A percentile compares a stretch with the other conserved stretches of the same genome.
Conservation (phyloP, 2,888 invertebrate genomes). For the Protodeltote pygarga region DNA sequence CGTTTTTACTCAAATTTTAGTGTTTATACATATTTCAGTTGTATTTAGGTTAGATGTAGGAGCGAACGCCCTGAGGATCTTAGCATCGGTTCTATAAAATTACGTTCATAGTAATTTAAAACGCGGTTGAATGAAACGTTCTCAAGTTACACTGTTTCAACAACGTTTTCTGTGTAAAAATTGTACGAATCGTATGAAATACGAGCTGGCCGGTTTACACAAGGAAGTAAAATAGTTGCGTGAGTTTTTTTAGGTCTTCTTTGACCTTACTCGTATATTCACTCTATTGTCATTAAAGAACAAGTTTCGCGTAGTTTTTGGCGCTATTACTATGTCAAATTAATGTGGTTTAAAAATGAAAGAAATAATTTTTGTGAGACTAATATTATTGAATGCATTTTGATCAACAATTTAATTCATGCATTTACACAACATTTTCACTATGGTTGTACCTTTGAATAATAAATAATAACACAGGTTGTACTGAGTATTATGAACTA, state of each 20-base stretch:
- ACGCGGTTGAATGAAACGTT: conserved; percentile 3
- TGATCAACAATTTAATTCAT: not conserved
- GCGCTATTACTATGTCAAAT: conserved; percentile 1
- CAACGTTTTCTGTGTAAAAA: conserved; percentile 2
- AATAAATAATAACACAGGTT: too few species aligned
- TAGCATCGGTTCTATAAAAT: conserved; percentile 25
- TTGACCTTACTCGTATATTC: conserved; percentile 29
- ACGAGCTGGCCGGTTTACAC: conserved; percentile 6
- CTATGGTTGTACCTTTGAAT: too few species aligned
- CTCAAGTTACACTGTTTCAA: conserved; percentile 28
- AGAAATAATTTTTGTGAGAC: not conserved
- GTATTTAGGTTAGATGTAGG: conserved; percentile 38
- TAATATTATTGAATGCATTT: not conserved
- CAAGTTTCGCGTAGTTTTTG: conserved; percentile 27
- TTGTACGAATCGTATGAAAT: conserved; percentile 19
- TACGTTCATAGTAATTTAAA: conserved; percentile 19
- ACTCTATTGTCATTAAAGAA: conserved; percentile 19
- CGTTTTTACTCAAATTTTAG: not conserved
- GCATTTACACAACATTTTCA: too few species aligned
- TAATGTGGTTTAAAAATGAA: not conserved
- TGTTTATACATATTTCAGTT: not conserved
- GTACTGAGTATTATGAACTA: too few species aligned
- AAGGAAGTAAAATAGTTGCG: conserved; percentile 22
- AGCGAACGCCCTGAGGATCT: conserved; percentile 19
- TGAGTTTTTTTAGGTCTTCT: conserved; percentile 20